Evolutionary conservation across 1,140 invertebrate genomes (phyloP), one percentile per base, ranked within the genome.

Genomic region (Drosophila mauritiana): DNA sequence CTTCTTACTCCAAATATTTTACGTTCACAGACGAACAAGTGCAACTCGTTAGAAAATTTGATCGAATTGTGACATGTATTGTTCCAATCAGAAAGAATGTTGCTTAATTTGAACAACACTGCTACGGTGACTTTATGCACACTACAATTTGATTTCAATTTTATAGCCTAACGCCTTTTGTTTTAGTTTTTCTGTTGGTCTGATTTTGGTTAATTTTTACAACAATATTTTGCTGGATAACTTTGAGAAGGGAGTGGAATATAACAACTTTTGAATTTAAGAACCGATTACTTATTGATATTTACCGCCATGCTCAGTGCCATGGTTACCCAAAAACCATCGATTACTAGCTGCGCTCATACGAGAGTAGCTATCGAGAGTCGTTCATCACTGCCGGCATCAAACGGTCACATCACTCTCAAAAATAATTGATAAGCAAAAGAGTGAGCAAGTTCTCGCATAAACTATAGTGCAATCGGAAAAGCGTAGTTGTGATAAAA

Each of bases 231-330:
- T 12, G 10, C 42, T 20, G 17, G 10, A 17, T 20, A 45, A 45
- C 43, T 45, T 45, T 45, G 22, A 12, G 4, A 45, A 22, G 22
- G 20, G 20, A 20, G 43, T 8, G 27, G 27, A 1, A 31, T 8
- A 31, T 31, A 31, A 22, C 20, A 22, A 0, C 2, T 31, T 31
- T 31, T 31, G 6, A 31, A 31, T 31, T 31, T 0, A 31, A 31
- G 8, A 10, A 3, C 31, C 31, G 31, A 31, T 43, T 20, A 1
- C 6, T 15, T 52, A 17, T 52, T 27, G 27, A 59, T 53, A 59
- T 94, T 93, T 2, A 5, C 13, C 10, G 27, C 5, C 13, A 5
- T 42, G 40, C 8, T 40, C 7, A 27, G 27, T 27, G 8, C 7
- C 2, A 8, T 5, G 54, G n/a, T 17, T 34, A 12, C 34, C 4